Percentiles rank a stretch among this genome's conserved stretches.
Conservation (phyloP, 2,113 vertebrate species). For the Cromileptes altivelis region DNA sequence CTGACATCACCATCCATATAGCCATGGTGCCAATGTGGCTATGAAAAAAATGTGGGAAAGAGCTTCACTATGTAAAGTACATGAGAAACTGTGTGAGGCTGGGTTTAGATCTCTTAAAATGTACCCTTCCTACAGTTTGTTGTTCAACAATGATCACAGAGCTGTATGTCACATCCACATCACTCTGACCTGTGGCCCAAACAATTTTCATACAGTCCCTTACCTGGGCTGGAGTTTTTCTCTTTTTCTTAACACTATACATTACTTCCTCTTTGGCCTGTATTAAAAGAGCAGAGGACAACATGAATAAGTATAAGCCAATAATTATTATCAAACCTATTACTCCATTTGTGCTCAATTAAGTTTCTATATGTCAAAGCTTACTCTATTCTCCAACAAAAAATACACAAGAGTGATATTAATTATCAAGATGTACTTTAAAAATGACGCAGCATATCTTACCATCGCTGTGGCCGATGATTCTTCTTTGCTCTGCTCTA, state of each 20-base stretch:
- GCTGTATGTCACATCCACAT: background rate
- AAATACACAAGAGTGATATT: too few species aligned
- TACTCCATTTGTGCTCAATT: too few species aligned
- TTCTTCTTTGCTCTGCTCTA: too few species aligned
- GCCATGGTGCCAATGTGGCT: background rate
- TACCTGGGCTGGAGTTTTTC: slow-evolving; percentile 1
- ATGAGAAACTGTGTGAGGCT: background rate
- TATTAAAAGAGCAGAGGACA: background rate
- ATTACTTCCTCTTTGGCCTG: slow-evolving; percentile 16
- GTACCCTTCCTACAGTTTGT: background rate
- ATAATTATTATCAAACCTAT: background rate
- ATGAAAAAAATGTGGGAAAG: background rate
- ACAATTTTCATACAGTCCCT: background rate
- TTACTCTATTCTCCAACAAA: too few species aligned
- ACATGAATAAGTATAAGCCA: background rate
- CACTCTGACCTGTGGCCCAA: background rate
- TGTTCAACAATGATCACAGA: background rate
- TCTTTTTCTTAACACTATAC: background rate
- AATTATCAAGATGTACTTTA: too few species aligned
- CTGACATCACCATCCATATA: background rate
- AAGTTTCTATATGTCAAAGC: too few species aligned
- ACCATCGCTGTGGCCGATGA: too few species aligned
- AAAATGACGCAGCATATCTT: too few species aligned
- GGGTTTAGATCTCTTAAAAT: background rate
- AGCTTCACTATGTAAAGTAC: background rate